These are phyloP conservation scores for Triplophysa bombifrons DNA, from an alignment of 2,797 vertebrate species.

Conservation along the genomic window DNA sequence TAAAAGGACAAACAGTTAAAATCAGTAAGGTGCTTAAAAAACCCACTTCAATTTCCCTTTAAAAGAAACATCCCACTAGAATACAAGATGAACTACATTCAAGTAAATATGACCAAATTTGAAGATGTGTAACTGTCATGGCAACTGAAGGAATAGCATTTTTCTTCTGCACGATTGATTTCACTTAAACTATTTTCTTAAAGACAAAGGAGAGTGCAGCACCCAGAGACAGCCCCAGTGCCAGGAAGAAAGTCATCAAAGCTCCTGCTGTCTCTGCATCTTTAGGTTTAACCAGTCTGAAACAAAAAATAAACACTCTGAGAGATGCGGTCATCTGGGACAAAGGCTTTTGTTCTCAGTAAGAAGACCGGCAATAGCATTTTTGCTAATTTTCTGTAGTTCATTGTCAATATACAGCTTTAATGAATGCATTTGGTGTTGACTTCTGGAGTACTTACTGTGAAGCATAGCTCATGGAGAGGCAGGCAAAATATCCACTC, in stretches of 20 bases:
- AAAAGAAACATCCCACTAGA: too few relatives aligned
- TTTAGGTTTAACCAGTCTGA: slow-evolving; percentile 81
- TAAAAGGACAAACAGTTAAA: background rate
- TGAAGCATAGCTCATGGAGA: slow-evolving; percentile 93
- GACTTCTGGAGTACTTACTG: slow-evolving; percentile 78
- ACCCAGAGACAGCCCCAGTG: slow-evolving; percentile 84
- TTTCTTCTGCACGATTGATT: background rate
- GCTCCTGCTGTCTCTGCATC: slow-evolving; percentile 86
- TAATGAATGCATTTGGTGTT: background rate
- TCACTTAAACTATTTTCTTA: background rate
- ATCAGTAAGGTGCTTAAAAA: background rate
- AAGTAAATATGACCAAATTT: background rate
- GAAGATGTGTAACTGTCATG: background rate
- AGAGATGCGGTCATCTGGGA: background rate
- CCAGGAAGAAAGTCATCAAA: slow-evolving; percentile 91
- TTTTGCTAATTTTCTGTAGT: background rate
- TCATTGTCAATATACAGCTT: background rate
- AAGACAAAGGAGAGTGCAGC: slow-evolving; percentile 83
- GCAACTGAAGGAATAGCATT: too few relatives aligned
- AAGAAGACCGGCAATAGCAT: too few relatives aligned
- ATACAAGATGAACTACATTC: background rate
- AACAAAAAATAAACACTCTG: background rate
- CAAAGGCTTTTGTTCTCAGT: too few relatives aligned
- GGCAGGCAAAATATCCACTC: slow-evolving; percentile 91
- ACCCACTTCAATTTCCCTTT: background rate